Evolutionary conservation across 2,888 invertebrate genomes (phyloP).

Genomic region (Caenorhabditis sp.): DNA sequence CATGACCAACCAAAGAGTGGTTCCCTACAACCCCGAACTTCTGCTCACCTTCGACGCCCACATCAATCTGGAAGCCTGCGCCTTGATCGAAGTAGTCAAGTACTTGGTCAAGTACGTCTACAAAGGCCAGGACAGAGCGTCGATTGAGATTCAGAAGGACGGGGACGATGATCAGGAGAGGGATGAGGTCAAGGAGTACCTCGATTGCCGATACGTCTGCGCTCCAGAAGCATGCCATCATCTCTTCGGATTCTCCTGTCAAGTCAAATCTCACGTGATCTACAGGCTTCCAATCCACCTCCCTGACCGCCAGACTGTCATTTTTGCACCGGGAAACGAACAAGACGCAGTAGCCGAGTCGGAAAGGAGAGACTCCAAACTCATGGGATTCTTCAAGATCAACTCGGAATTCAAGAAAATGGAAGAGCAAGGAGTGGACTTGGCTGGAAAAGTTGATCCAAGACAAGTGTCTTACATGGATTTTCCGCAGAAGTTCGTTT

Average conservation of each 20-base stretch:
- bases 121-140: constrained; percentile 13
- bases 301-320: constrained; percentile 6
- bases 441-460: not conserved
- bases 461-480: not conserved
- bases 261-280: constrained; percentile 1
- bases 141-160: not conserved
- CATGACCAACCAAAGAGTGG: constrained; percentile 81
- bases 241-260: constrained; percentile 58
- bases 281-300: constrained; percentile 20
- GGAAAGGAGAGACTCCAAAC: not conserved
- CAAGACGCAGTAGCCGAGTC: not conserved
- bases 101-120: constrained; percentile 32
- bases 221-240: constrained; percentile 63
- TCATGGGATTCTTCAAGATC: constrained; percentile 1
- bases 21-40: constrained; percentile 83
- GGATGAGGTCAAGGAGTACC: constrained; percentile 48
- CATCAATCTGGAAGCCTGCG: constrained; percentile 79
- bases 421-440: constrained; percentile 10
- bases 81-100: constrained; percentile 72
- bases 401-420: constrained; percentile 1
- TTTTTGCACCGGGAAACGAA: not conserved
- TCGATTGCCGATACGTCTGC: constrained; percentile 65
- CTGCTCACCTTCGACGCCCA: constrained; percentile 44
- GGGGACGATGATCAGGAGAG: not conserved
- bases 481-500: not conserved